phyloP scores from a whole-genome alignment of 2,797 vertebrate species.

The Ptychadena robeensis region DNA sequence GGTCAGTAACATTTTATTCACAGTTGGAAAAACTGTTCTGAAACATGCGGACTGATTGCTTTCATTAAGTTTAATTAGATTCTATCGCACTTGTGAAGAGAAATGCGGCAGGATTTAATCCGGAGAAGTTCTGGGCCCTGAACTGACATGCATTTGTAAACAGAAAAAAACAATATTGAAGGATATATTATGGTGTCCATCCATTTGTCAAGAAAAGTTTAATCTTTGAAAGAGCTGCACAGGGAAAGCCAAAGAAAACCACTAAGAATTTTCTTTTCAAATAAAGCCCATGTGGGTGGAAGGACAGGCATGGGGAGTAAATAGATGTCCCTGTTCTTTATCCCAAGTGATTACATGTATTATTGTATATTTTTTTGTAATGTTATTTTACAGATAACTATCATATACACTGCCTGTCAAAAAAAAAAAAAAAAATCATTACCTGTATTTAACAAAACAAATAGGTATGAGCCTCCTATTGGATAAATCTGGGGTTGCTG shows the following conservation, averaged over 20 bases:
- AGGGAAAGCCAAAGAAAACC: neutral
- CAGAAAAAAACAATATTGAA: conserved; percentile 49
- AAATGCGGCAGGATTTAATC: conserved; percentile 70
- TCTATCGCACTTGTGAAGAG: conserved; percentile 69
- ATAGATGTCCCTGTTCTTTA: too few species aligned
- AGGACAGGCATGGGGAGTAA: neutral
- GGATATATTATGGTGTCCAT: conserved; percentile 20
- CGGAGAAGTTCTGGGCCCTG: conserved; percentile 65
- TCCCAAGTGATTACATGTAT: too few species aligned
- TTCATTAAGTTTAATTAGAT: conserved; percentile 77
- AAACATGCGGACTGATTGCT: conserved; percentile 71
- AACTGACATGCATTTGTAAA: conserved; percentile 50
- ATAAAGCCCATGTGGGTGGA: too few species aligned
- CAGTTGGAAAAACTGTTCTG: conserved; percentile 67
- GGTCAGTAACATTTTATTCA: conserved; percentile 65
- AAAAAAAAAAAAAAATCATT: too few species aligned
- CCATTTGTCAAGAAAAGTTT: conserved; percentile 16
- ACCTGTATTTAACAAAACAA: too few species aligned
- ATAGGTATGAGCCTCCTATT: too few species aligned
- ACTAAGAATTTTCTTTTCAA: too few species aligned
- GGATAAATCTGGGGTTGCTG: too few species aligned
- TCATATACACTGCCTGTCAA: too few species aligned
- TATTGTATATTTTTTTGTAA: too few species aligned
- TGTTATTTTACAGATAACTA: too few species aligned
- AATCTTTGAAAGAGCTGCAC: neutral